These are phyloP conservation scores for Sylvia borin DNA, from an alignment of 2,797 vertebrate genomes.

Conservation along the genomic window DNA sequence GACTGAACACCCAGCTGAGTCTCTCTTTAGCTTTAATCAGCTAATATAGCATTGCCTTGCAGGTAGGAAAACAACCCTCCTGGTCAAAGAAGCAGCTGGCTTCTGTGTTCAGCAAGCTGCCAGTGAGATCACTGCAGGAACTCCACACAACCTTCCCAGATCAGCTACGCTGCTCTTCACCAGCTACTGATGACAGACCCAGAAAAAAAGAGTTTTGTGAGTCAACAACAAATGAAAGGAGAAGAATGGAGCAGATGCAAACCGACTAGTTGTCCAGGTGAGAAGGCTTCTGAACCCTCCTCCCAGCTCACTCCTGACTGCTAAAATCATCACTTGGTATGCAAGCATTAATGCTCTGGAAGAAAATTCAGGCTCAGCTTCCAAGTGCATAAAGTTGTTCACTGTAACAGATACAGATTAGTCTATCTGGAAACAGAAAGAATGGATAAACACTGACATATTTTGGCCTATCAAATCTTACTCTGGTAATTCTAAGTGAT, in stretches of 20 bases:
- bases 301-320: not conserved
- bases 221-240: not conserved
- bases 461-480: not conserved
- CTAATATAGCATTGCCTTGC: not conserved
- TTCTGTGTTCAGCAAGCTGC: not conserved
- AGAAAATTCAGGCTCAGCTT: slow-evolving; percentile 11
- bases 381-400: not conserved
- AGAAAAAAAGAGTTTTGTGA: not conserved
- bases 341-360: not conserved
- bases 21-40: not conserved
- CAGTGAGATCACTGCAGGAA: not conserved
- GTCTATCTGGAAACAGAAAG: not conserved
- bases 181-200: not conserved
- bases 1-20: not conserved
- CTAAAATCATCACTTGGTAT: not conserved
- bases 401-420: not conserved
- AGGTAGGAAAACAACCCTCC: not conserved
- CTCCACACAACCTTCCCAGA: not conserved
- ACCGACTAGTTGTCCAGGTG: not conserved
- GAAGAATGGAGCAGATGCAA: not conserved
- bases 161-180: not conserved
- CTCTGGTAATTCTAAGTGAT: not conserved
- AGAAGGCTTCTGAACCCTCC: not conserved
- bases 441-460: not conserved
- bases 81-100: not conserved